Evolutionary conservation across 2,797 vertebrate genomes (phyloP).

Genomic region (Florisuga fusca): DNA sequence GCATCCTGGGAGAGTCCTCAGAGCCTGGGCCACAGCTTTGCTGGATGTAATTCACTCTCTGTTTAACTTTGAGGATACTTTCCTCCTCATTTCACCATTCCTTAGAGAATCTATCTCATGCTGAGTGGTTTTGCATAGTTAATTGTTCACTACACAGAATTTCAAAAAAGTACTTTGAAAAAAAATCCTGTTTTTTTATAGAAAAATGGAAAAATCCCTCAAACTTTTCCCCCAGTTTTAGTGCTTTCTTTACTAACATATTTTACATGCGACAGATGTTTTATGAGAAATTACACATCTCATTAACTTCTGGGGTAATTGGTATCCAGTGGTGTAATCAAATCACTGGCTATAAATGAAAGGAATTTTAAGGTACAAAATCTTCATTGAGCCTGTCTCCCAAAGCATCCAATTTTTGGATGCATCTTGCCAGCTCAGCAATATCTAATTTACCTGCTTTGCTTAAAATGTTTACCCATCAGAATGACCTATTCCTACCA

Average conservation of each 20-base stretch:
- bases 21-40: not conserved
- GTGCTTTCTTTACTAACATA: conserved; percentile 31
- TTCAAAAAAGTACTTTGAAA: conserved; percentile 6
- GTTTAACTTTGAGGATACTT: not conserved
- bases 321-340: conserved; percentile 25
- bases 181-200: conserved; percentile 19
- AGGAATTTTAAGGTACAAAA: conserved; percentile 16
- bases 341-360: conserved; percentile 45
- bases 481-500: not conserved
- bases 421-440: not conserved
- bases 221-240: not conserved
- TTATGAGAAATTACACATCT: conserved; percentile 40
- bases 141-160: conserved; percentile 8
- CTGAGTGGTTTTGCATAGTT: conserved; percentile 6
- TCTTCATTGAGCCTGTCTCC: not conserved
- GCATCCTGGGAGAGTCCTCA: not conserved
- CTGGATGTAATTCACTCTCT: not conserved
- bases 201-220: not conserved
- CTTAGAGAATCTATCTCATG: not conserved
- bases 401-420: not conserved
- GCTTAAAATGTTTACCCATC: not conserved
- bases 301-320: conserved; percentile 45
- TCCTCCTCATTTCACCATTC: not conserved
- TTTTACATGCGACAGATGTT: conserved; percentile 38
- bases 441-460: not conserved